Conservation (phyloP, 2,888 invertebrate species). For the Aproaerema taeniolella region DNA sequence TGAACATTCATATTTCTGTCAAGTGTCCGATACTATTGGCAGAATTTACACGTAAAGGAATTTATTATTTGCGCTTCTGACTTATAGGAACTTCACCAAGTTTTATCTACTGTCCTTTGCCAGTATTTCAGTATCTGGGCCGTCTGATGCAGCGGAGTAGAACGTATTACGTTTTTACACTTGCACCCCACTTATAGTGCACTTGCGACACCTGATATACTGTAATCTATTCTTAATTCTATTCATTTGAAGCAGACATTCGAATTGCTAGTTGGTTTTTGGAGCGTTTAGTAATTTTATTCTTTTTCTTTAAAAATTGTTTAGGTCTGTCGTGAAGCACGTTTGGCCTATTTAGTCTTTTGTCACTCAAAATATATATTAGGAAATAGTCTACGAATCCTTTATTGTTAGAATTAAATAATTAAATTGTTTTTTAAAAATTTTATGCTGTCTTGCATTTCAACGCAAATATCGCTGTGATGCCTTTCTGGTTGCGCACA, state of each 20-base stretch:
- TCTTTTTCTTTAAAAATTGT: neutral
- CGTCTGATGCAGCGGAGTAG: conserved; percentile 40
- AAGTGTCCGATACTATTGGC: no score
- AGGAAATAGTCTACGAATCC: no score
- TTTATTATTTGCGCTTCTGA: neutral
- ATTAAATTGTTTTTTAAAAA: no score
- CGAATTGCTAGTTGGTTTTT: neutral
- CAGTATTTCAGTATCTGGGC: conserved; percentile 43
- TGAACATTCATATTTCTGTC: neutral
- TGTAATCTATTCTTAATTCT: conserved; percentile 27
- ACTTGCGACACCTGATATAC: conserved; percentile 41
- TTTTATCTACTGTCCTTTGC: conserved; percentile 26
- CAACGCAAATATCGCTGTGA: no score
- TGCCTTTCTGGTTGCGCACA: neutral
- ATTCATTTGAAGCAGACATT: conserved; percentile 15
- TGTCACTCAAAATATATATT: no score
- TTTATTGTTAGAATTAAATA: no score
- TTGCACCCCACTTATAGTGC: conserved; percentile 24
- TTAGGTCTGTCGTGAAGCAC: no score
- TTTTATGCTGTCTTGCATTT: no score
- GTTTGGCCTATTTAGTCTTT: no score
- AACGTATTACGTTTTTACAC: conserved; percentile 50
- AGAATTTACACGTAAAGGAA: no score
- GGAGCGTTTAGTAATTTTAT: conserved; percentile 4
- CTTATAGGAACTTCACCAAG: no score